These are phyloP conservation scores for Hippocampus zosterae DNA, from an alignment of 2,113 vertebrate genomes.

Conservation along the genomic window DNA sequence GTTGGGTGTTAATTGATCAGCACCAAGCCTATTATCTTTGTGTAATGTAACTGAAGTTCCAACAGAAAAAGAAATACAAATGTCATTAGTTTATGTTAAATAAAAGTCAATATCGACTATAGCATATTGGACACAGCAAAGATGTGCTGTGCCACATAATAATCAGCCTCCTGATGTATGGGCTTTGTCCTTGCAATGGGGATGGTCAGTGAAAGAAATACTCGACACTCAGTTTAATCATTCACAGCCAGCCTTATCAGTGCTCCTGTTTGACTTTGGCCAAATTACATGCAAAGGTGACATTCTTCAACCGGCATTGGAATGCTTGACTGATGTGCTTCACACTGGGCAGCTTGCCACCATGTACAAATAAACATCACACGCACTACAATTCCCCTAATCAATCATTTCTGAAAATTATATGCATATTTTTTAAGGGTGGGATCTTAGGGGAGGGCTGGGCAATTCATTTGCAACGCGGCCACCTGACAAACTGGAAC, in stretches of 20 bases:
- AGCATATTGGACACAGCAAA: constrained; percentile 50
- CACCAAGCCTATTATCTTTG: constrained; percentile 32
- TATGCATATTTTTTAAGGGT: no score
- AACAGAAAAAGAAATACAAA: constrained; percentile 63
- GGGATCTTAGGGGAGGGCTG: no score
- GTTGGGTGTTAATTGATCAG: constrained; percentile 20
- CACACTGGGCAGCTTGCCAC: constrained; percentile 18
- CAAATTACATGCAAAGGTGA: constrained; percentile 42
- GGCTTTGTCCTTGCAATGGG: constrained; percentile 60
- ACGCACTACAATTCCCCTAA: constrained; percentile 4
- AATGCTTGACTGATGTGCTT: constrained; percentile 28
- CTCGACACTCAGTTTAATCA: constrained; percentile 54
- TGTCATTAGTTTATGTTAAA: constrained; percentile 63
- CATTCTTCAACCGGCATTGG: constrained; percentile 36
- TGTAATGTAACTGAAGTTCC: constrained; percentile 53
- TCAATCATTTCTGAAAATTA: background rate
- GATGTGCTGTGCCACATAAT: constrained; percentile 46
- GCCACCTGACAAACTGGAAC: no score
- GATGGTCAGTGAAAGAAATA: constrained; percentile 36
- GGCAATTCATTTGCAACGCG: no score
- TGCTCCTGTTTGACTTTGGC: constrained; percentile 46
- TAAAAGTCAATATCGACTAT: constrained; percentile 52
- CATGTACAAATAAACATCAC: constrained; percentile 8
- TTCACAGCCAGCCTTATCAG: constrained; percentile 46
- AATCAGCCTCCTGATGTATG: constrained; percentile 44